Conservation (phyloP, 2,888 invertebrate genomes). For the Heliconius ethilla region DNA sequence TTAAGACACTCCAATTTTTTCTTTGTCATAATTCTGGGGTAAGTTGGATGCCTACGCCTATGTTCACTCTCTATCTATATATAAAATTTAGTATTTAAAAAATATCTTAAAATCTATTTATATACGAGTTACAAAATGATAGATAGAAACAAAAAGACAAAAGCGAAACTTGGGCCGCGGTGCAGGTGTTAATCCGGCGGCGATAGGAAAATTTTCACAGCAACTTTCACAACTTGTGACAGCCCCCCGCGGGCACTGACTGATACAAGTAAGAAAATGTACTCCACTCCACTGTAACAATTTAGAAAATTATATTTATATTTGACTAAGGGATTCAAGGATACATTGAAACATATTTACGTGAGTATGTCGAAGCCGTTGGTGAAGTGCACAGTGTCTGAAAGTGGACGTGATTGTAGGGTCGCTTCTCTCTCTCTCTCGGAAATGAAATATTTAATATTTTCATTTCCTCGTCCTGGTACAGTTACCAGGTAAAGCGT, state of each 20-base stretch:
- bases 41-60: no score
- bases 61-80: no score
- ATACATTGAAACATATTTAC: no score
- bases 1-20: no score
- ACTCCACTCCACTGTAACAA: constrained; percentile 29
- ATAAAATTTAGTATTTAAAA: background rate
- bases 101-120: background rate
- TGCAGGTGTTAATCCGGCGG: constrained; percentile 61
- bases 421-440: no score
- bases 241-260: constrained; percentile 52
- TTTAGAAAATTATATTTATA: background rate
- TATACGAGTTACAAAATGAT: background rate
- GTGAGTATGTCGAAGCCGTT: no score
- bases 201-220: constrained; percentile 47
- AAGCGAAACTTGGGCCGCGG: constrained; percentile 39
- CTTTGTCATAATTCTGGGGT: no score
- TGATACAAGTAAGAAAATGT: constrained; percentile 46
- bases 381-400: no score
- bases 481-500: no score
- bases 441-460: no score
- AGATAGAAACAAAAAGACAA: constrained; percentile 27
- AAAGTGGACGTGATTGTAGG: no score
- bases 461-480: no score
- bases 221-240: constrained; percentile 52
- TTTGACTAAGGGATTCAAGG: background rate